Percentiles rank a stretch among this genome's conserved stretches.
Conservation (phyloP, 2,113 vertebrate species). For the Dipodomys spectabilis region DNA sequence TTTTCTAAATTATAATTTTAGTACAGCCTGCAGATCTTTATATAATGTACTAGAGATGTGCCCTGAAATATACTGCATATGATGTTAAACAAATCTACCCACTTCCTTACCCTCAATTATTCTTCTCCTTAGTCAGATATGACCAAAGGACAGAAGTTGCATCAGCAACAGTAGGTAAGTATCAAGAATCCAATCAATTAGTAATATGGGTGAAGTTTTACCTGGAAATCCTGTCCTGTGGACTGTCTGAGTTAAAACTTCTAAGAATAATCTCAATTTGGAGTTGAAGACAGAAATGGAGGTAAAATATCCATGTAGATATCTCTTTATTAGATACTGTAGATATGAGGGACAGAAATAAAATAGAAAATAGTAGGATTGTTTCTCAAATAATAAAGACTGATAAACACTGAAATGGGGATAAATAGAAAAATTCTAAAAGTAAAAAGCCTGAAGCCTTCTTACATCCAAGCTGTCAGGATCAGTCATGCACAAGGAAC, state of each 20-base stretch:
- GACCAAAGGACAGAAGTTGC: not conserved
- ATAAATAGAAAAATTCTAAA: constrained; percentile 18
- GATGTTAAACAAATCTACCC: not conserved
- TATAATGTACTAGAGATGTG: not conserved
- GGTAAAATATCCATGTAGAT: not conserved
- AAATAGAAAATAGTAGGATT: not conserved
- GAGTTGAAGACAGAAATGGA: not conserved
- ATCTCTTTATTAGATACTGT: not conserved
- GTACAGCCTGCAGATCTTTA: not conserved
- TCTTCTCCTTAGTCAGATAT: not conserved
- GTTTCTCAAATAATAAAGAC: not conserved
- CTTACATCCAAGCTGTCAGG: not conserved
- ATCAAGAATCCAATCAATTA: not conserved
- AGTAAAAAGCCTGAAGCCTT: not conserved
- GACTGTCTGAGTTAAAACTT: not conserved
- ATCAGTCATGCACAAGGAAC: not conserved
- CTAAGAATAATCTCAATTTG: not conserved
- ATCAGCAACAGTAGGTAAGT: not conserved
- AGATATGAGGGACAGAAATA: too few relatives aligned
- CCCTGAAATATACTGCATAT: not conserved
- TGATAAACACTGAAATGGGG: not conserved
- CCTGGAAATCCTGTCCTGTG: not conserved
- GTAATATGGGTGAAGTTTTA: not conserved
- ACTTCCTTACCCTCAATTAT: not conserved
- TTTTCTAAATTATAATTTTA: not conserved